Conservation (phyloP, 2,797 vertebrate species). For the Tachyglossus aculeatus region DNA sequence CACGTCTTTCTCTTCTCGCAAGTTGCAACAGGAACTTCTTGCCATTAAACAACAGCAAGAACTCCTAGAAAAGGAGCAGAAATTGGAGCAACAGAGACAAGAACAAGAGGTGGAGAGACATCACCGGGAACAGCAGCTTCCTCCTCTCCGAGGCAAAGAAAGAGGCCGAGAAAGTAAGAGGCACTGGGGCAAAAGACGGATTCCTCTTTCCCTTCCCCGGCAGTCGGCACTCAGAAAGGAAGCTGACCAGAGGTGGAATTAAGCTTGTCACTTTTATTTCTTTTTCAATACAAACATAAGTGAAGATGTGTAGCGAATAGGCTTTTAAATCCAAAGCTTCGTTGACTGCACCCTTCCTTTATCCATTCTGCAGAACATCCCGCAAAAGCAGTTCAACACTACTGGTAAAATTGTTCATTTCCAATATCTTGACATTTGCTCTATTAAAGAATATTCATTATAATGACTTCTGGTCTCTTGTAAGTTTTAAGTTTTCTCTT, state of each 20-base stretch:
- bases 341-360: neutral
- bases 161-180: conserved; percentile 95
- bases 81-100: conserved; percentile 94
- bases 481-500: too few relatives aligned
- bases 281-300: neutral
- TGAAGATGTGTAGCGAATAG: neutral
- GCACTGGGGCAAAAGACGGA: conserved; percentile 45
- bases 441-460: too few relatives aligned
- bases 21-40: conserved; percentile 99
- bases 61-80: conserved; percentile 93
- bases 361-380: neutral
- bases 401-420: neutral
- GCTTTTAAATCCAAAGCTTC: neutral
- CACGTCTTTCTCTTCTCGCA: conserved; percentile 79
- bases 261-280: neutral
- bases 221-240: neutral
- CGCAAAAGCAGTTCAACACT: neutral
- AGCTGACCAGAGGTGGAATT: neutral
- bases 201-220: conserved; percentile 34
- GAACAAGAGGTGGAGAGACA: conserved; percentile 95
- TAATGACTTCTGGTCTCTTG: too few relatives aligned
- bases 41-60: conserved; percentile 98
- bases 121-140: conserved; percentile 89
- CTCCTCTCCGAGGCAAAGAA: conserved; percentile 90
- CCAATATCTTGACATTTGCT: too few relatives aligned